Evolutionary conservation across 2,888 invertebrate species (phyloP), one percentile per base, ranked within the genome.

Genomic region (Odontocolon sp.): DNA sequence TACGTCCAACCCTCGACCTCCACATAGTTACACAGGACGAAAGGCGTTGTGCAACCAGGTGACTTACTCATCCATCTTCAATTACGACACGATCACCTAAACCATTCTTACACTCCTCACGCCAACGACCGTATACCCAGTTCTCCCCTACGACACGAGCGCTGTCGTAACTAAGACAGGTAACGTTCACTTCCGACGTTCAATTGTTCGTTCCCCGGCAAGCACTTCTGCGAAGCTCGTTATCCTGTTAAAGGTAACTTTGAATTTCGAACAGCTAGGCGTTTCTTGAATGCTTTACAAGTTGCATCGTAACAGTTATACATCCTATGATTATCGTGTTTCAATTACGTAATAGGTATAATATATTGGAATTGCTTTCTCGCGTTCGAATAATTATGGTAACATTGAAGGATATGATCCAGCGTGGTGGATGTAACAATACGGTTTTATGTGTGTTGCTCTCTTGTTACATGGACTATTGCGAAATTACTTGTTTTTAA

Each of bases 41-140:
- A n/a, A 38, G 47, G 36, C 26, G 21, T 47, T 56, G 14, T 36
- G 28, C 28, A 28, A 2, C 14, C 45, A 31, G 26, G 14, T n/a
- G 42, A 38, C 42, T 6, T 14, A 9, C 31, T 66, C 26, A 52
- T 59, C 59, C 33, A 52, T 45, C 38, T 67, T 67, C 61, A 45
- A 67, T 67, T 67, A 67, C 61, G 16, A 45, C 52, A 33, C 5
- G 42, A 61, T 73, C 67, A 61, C 67, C 4, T 28, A 14, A 42
- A 14, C 1, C 14, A 8, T 61, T 67, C 73, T 45, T 67, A 23
- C 28, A 36, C 40, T 11, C 45, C 26, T 23, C 11, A 14, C 23
- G 33, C 5, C 26, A 33, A 28, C 52, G 23, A 73, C 36, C 42
- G 54, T 45, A 11, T 36, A 54, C 26, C 61, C 8, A 3, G 6